Conservation (phyloP, 2,888 invertebrate species). For the Chouioia cunea region DNA sequence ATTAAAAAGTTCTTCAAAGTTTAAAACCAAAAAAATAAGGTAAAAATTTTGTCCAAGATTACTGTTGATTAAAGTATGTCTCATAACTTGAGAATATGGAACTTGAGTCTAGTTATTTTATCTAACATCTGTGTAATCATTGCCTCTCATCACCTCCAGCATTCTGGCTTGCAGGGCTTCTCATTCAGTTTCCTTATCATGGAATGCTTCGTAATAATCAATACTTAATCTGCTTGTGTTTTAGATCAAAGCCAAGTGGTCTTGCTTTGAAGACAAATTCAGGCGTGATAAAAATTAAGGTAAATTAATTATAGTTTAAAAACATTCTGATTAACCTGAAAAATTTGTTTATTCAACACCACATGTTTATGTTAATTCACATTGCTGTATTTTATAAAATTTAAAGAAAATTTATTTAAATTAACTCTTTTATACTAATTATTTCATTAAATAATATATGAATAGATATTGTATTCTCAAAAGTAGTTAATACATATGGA, state of each 20-base stretch:
- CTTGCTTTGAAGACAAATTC: constrained; percentile 18
- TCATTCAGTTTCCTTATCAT: constrained; percentile 21
- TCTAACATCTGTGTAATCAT: constrained; percentile 45
- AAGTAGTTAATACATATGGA: neutral
- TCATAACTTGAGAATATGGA: constrained; percentile 17
- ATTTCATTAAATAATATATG: neutral
- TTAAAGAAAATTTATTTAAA: neutral
- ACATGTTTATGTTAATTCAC: too few species aligned
- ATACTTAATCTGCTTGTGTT: constrained; percentile 36
- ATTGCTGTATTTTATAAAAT: too few species aligned
- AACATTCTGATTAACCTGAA: too few species aligned
- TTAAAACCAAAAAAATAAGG: too few species aligned
- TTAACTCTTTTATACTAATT: neutral
- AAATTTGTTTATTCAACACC: too few species aligned
- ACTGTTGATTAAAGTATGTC: too few species aligned
- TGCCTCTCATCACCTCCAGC: constrained; percentile 64
- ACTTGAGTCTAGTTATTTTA: constrained; percentile 46
- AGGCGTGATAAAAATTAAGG: constrained; percentile 25
- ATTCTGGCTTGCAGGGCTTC: constrained; percentile 48
- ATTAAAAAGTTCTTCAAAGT: too few species aligned
- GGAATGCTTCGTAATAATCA: constrained; percentile 20
- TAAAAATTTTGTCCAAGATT: too few species aligned
- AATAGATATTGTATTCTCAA: neutral
- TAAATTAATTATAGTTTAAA: neutral
- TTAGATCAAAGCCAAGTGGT: constrained; percentile 33